Conservation (phyloP, 2,888 invertebrate species). For the Drosophila multiciliata region DNA sequence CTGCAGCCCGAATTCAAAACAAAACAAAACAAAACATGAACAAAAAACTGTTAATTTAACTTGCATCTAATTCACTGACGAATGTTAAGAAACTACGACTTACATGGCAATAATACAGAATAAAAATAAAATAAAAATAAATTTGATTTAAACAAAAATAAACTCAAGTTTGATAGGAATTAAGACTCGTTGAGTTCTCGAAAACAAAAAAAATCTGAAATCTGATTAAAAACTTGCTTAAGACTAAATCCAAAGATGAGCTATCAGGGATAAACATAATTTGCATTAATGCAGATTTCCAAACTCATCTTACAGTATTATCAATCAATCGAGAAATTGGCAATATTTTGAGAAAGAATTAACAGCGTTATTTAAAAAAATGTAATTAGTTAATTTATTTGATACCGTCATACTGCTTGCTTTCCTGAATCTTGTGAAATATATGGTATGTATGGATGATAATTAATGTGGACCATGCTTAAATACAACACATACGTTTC, state of each 20-base stretch:
- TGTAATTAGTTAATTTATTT: slow-evolving; percentile 53
- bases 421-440: slow-evolving; percentile 13
- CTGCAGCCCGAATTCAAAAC: slow-evolving; percentile 48
- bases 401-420: slow-evolving; percentile 43
- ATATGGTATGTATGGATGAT: slow-evolving; percentile 37
- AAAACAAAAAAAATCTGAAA: background rate
- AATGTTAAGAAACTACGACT: slow-evolving; percentile 17
- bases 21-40: slow-evolving; percentile 1
- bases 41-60: slow-evolving; percentile 26
- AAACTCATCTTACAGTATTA: background rate
- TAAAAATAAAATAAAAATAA: slow-evolving; percentile 1
- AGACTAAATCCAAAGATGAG: background rate
- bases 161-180: background rate
- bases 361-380: slow-evolving; percentile 39
- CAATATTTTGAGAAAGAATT: background rate
- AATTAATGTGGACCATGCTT: slow-evolving; percentile 11
- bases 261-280: background rate
- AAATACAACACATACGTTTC: slow-evolving; percentile 10
- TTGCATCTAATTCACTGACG: slow-evolving; percentile 38
- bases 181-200: background rate
- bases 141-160: slow-evolving; percentile 1
- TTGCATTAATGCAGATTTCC: background rate
- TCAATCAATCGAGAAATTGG: background rate
- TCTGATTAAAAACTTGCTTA: background rate
- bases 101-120: slow-evolving; percentile 33